phyloP scores from a whole-genome alignment of 2,888 invertebrate species.

The Xylocampa areola region DNA sequence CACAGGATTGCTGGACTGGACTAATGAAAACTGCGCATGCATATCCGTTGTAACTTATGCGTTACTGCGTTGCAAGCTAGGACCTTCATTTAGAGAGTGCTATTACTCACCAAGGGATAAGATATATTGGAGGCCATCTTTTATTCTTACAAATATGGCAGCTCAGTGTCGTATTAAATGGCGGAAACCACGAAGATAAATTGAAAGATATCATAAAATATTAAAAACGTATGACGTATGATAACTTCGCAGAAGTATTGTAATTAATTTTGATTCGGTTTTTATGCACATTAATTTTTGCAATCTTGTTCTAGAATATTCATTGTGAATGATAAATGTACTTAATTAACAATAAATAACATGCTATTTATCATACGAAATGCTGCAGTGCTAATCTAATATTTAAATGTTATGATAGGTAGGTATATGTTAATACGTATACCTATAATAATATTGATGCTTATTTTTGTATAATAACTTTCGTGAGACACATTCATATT shows the following conservation, averaged over 20 bases:
- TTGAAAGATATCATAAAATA: slow-evolving; percentile 34
- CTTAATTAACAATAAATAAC: no score
- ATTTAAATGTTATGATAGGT: no score
- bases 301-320: slow-evolving; percentile 1
- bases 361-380: no score
- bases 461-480: no score
- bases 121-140: slow-evolving; percentile 10
- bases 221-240: slow-evolving; percentile 26
- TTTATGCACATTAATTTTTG: slow-evolving; percentile 4
- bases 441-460: no score
- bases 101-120: slow-evolving; percentile 3
- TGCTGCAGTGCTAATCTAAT: no score
- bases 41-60: no score
- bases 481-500: no score
- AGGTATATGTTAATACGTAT: no score
- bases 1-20: no score
- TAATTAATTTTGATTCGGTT: neutral
- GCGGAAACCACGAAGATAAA: slow-evolving; percentile 40
- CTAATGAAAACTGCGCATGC: no score
- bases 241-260: neutral
- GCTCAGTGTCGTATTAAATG: neutral
- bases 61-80: neutral
- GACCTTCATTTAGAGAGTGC: neutral
- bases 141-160: slow-evolving; percentile 38
- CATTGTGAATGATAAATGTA: slow-evolving; percentile 6